Base-by-base conservation (phyloP, 2,888 invertebrate genomes). In the Coleophora flavipennella region DNA sequence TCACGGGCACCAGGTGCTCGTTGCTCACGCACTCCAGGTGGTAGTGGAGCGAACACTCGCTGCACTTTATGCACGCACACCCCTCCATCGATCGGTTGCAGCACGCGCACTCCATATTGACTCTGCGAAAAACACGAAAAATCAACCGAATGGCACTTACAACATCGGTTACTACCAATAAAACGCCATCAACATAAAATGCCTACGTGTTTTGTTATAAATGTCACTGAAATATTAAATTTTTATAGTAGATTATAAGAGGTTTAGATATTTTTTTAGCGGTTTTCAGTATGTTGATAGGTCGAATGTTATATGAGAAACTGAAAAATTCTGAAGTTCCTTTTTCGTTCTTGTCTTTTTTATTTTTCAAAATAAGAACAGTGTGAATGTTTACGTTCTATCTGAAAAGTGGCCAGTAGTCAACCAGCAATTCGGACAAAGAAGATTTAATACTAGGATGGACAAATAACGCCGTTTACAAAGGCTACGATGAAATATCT, bases 11-110 rank as follows among this genome's bases (percentile, higher is more conserved):
- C 40, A 65, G 55, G 33, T 68, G 62, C 39, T 70, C 69, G 43
- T 63, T 65, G 51, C 61, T 67, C 45, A 73, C 62, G 46, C 78
- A 80, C 53, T 71, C 77, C 54, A 78, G 55, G 59, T 79, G 79
- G 56, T 59, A 79, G 36, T 75, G 73, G 0, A 74, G 72, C 13
- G 64, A 55, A 49, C 79, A 80, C 33, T 53, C 45, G 50, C 78
- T 78, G 59, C 79, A 79, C 43, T 73, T 76, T 38, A 79, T 74
- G 0, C 68, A 71, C 11, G 78, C 77, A 45, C 70, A 73, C 26
- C 78, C 78, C 41, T 70, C 65, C 55, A 67, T 72, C 28, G 73
- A 67, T 35, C 65, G 67, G 43, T 75, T 74, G 51, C 78, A 77
- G 46, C 55, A 62, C 13, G 72, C 74, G 57, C 78, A 77, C 41